Conservation (phyloP, 2,888 invertebrate genomes). For the Graphium colonna region DNA sequence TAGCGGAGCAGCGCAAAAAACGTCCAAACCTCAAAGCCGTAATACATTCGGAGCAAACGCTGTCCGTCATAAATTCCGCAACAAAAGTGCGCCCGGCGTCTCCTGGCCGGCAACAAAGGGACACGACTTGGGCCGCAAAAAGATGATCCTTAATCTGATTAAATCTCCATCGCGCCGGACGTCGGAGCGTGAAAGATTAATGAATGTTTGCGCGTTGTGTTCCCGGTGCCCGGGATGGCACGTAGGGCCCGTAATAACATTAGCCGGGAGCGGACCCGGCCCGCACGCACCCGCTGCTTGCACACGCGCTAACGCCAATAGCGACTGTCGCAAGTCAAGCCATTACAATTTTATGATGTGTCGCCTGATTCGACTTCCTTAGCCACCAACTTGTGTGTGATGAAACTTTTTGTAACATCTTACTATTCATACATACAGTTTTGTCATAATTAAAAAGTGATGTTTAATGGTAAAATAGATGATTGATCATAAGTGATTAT, state of each 20-base stretch:
- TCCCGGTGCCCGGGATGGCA: slow-evolving; percentile 72
- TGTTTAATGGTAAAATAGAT: too few species aligned
- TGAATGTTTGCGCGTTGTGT: slow-evolving; percentile 79
- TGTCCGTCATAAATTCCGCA: slow-evolving; percentile 71
- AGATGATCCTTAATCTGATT: slow-evolving; percentile 81
- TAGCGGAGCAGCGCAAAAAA: not conserved
- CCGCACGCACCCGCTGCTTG: slow-evolving; percentile 57
- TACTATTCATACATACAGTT: too few species aligned
- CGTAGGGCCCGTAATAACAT: slow-evolving; percentile 79
- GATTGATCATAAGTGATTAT: too few species aligned
- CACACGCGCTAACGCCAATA: slow-evolving; percentile 32
- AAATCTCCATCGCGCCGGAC: slow-evolving; percentile 79
- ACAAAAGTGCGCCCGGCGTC: slow-evolving; percentile 74
- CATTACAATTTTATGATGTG: slow-evolving; percentile 6
- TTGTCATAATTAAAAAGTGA: too few species aligned
- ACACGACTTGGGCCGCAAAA: slow-evolving; percentile 77
- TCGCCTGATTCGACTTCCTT: not conserved
- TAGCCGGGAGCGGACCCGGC: slow-evolving; percentile 69
- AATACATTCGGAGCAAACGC: slow-evolving; percentile 74
- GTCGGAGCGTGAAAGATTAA: slow-evolving; percentile 80
- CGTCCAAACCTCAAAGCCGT: slow-evolving; percentile 15
- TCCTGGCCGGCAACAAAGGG: slow-evolving; percentile 72
- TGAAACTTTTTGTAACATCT: too few species aligned
- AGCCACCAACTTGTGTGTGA: too few species aligned
- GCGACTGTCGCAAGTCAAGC: not conserved